A percentile compares a stretch with the other conserved stretches of the same genome.
phyloP scores from a whole-genome alignment of 2,888 invertebrate species.

The Idaea straminata region DNA sequence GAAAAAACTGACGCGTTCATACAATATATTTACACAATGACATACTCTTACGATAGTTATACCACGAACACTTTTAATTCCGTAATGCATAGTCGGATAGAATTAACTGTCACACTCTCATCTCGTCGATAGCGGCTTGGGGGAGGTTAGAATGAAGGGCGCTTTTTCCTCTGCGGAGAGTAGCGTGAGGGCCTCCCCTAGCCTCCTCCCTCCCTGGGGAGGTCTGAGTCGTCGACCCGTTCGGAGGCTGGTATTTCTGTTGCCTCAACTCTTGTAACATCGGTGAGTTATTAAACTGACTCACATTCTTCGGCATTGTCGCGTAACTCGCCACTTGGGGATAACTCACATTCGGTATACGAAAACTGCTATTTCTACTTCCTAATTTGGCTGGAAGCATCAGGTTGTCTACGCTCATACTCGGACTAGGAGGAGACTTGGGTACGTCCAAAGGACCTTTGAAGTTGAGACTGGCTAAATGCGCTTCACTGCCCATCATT shows the following conservation, averaged over 20 bases:
- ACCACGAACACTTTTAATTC: slow-evolving; percentile 49
- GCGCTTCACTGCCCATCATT: slow-evolving; percentile 73
- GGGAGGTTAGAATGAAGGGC: slow-evolving; percentile 83
- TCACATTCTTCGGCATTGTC: slow-evolving; percentile 82
- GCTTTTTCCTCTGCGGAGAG: slow-evolving; percentile 63
- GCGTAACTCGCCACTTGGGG: slow-evolving; percentile 73
- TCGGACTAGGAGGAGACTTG: slow-evolving; percentile 82
- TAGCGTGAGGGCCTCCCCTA: slow-evolving; percentile 64
- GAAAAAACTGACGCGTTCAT: slow-evolving; percentile 45
- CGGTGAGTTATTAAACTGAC: slow-evolving; percentile 75
- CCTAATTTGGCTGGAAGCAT: slow-evolving; percentile 77
- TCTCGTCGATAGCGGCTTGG: slow-evolving; percentile 92
- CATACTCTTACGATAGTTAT: slow-evolving; percentile 33
- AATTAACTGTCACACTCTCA: slow-evolving; percentile 90
- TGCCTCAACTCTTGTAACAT: slow-evolving; percentile 78
- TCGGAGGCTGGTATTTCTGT: slow-evolving; percentile 80
- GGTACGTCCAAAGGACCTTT: slow-evolving; percentile 79
- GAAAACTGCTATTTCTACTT: slow-evolving; percentile 72
- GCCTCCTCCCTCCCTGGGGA: slow-evolving; percentile 57
- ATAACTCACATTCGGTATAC: slow-evolving; percentile 68
- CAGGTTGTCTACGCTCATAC: slow-evolving; percentile 79
- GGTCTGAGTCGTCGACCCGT: slow-evolving; percentile 76
- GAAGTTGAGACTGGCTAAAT: slow-evolving; percentile 77
- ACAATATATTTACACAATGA: slow-evolving; percentile 61
- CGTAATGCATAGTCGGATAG: slow-evolving; percentile 53